Conservation (phyloP, 2,113 vertebrate genomes). For the Eurypyga helias region DNA sequence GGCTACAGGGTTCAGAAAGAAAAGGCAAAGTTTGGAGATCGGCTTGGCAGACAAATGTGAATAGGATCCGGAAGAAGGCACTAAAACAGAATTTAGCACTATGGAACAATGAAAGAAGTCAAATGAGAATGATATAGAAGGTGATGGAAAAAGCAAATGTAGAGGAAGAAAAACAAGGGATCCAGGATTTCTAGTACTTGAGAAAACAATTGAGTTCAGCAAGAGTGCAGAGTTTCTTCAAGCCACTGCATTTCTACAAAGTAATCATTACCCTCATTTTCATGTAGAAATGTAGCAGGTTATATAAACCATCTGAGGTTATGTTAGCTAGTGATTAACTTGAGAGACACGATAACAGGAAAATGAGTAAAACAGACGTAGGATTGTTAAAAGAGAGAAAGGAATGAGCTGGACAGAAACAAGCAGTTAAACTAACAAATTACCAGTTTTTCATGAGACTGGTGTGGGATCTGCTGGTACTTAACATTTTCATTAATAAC, state of each 20-base stretch:
- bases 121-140: background rate
- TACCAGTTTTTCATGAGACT: background rate
- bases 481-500: background rate
- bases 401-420: background rate
- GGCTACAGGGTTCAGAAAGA: background rate
- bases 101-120: background rate
- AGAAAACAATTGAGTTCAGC: background rate
- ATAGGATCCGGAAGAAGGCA: background rate
- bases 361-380: background rate
- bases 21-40: background rate
- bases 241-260: background rate
- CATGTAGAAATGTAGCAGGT: background rate
- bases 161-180: background rate
- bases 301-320: background rate
- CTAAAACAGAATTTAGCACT: background rate
- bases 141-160: background rate
- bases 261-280: background rate
- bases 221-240: background rate
- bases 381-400: background rate
- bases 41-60: background rate
- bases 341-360: background rate
- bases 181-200: background rate
- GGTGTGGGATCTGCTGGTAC: background rate
- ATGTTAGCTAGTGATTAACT: background rate
- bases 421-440: background rate